Evolutionary conservation across 2,888 invertebrate species (phyloP).

Genomic region (Sericinus montela): DNA sequence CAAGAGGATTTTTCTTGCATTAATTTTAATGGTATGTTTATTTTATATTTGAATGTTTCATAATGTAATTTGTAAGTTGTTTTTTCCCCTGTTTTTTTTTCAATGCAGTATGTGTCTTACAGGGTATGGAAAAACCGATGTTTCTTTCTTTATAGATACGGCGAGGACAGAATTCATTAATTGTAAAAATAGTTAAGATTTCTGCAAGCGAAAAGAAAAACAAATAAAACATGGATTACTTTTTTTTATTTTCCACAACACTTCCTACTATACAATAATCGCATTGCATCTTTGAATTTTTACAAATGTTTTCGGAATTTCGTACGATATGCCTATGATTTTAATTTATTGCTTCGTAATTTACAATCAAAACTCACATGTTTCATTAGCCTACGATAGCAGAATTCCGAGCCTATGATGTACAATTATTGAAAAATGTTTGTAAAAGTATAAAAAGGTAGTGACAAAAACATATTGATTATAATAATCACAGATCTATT

Average conservation of each 20-base stretch:
- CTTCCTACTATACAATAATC: constrained; percentile 56
- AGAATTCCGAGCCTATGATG: neutral
- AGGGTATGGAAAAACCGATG: too few species aligned
- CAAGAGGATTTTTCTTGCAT: too few species aligned
- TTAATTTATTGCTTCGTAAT: constrained; percentile 50
- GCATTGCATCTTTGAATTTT: constrained; percentile 41
- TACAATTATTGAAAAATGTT: neutral
- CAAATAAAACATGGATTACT: constrained; percentile 26
- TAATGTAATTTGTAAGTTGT: too few species aligned
- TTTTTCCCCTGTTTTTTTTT: too few species aligned
- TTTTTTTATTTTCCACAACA: constrained; percentile 56
- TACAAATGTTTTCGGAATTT: constrained; percentile 42
- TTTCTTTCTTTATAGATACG: too few species aligned
- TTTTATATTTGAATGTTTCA: too few species aligned
- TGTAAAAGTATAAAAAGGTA: neutral
- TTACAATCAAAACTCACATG: neutral
- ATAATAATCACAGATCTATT: too few species aligned
- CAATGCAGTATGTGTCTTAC: too few species aligned
- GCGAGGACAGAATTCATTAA: too few species aligned
- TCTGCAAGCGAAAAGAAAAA: constrained; percentile 19
- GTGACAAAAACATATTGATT: too few species aligned
- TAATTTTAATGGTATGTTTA: too few species aligned
- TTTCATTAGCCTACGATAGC: neutral
- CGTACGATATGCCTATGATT: constrained; percentile 59
- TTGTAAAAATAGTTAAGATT: too few species aligned